Base-by-base conservation (phyloP, 2,113 vertebrate genomes). In the Rhabdornis inornatus region DNA sequence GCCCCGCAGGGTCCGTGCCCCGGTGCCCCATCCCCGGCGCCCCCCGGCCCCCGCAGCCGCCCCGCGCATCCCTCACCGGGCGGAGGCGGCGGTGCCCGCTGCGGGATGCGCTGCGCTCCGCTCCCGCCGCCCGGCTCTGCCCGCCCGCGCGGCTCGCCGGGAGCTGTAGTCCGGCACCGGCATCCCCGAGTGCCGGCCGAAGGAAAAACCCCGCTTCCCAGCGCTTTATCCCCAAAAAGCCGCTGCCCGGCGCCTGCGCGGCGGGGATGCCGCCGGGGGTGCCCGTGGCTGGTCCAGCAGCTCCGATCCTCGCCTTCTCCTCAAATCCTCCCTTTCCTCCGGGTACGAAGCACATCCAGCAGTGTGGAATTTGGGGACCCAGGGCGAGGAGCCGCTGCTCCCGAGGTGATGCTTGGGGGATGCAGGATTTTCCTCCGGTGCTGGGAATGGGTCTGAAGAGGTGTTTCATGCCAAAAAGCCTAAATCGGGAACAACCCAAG, bases 71-170 rank as follows among this genome's bases (percentile, higher is more conserved):
- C 15, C 93, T 92, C 87, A 90, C 94, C 90, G 72, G 39, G 77
- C 24, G 64, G 49, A 69, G 56, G 74, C 40, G 72, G 56, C 44
- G 33, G 69, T 65, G 60, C 65, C 72, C 22, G 71, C 28, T 86
- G 77, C 61, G 84, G 91, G 83, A 57, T 63, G 72, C 57, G 57
- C 82, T 52, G 77, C 66, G 89, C 68, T 83, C 85, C 24, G 53
- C 91, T 85, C 74, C 79, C 71, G 44, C 82, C 55, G 35, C 74
- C 71, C 76, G 44, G 37, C 74, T 19, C 91, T 53, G 45, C 92
- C 89, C 69, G 71, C 95, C 56, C 93, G 95, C 95, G 49, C 84
- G 22, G 93, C 23, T 4, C 57, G 84, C 68, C 85, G 95, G 95
- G 95, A 95, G 84, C 88, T 91, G 95, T 89, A 96, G 95, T 95